Percentiles rank a stretch among this genome's conserved stretches.
Conservation (phyloP, 2,797 vertebrate species). For the Phaenicophaeus curvirostris region DNA sequence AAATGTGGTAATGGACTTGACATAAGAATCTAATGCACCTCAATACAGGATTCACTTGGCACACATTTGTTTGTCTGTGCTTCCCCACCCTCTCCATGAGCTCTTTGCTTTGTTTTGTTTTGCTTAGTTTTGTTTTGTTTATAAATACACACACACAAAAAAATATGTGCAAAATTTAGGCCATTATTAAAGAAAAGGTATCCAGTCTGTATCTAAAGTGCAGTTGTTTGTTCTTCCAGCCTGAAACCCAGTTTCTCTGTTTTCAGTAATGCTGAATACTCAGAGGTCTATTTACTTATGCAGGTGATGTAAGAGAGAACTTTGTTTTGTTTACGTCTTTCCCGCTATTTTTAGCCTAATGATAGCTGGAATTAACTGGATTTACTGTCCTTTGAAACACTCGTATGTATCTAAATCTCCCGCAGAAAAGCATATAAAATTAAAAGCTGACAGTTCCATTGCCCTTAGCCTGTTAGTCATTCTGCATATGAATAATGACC, state of each 20-base stretch:
- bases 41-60: background rate
- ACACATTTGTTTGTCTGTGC: background rate
- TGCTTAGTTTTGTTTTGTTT: background rate
- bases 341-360: background rate
- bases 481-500: background rate
- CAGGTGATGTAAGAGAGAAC: background rate
- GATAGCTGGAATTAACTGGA: background rate
- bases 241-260: background rate
- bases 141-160: background rate
- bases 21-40: background rate
- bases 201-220: background rate
- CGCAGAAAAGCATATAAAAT: background rate
- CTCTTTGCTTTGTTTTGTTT: background rate
- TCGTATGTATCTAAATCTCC: background rate
- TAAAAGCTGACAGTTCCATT: background rate
- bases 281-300: background rate
- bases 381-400: background rate
- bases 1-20: background rate
- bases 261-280: background rate
- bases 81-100: background rate
- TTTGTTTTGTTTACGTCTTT: background rate
- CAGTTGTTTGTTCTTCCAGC: background rate
- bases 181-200: background rate
- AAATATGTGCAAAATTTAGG: background rate
- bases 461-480: background rate